These are phyloP conservation scores for Margaritifera margaritifera DNA, from an alignment of 2,888 invertebrate genomes.

Conservation along the genomic window DNA sequence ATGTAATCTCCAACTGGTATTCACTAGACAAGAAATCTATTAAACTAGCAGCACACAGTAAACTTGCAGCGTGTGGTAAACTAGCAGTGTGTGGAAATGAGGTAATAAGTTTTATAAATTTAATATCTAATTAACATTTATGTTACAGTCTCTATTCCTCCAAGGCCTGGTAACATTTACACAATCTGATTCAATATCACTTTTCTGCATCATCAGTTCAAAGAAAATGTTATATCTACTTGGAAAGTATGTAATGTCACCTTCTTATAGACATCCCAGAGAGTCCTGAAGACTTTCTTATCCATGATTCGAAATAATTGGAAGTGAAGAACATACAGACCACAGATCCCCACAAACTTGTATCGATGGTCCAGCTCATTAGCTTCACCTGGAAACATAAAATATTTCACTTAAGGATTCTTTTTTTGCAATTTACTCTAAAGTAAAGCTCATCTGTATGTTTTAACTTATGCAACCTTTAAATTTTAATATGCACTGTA, in stretches of 20 bases:
- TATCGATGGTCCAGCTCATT: conserved; percentile 69
- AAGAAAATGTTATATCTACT: not conserved
- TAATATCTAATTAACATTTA: too few relatives aligned
- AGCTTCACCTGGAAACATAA: conserved; percentile 58
- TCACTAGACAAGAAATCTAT: too few relatives aligned
- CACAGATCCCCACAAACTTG: conserved; percentile 71
- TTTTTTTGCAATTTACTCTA: too few relatives aligned
- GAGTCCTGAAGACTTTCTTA: conserved; percentile 82
- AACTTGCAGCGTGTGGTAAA: not conserved
- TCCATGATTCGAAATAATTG: conserved; percentile 83
- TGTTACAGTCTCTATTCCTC: too few relatives aligned
- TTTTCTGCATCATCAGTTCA: not conserved
- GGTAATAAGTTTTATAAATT: not conserved
- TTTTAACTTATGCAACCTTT: too few relatives aligned
- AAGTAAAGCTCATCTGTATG: too few relatives aligned
- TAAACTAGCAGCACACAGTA: too few relatives aligned
- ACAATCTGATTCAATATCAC: not conserved
- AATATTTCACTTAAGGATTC: too few relatives aligned
- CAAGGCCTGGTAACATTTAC: too few relatives aligned
- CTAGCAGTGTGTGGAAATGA: not conserved
- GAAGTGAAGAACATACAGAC: conserved; percentile 73
- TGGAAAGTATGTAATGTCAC: conserved; percentile 70
- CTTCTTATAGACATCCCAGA: conserved; percentile 86
- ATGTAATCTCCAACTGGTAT: too few relatives aligned
- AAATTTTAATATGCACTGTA: too few relatives aligned